These are phyloP conservation scores for Trichomycterus rosablanca DNA, from an alignment of 2,113 vertebrate species.

Conservation along the genomic window DNA sequence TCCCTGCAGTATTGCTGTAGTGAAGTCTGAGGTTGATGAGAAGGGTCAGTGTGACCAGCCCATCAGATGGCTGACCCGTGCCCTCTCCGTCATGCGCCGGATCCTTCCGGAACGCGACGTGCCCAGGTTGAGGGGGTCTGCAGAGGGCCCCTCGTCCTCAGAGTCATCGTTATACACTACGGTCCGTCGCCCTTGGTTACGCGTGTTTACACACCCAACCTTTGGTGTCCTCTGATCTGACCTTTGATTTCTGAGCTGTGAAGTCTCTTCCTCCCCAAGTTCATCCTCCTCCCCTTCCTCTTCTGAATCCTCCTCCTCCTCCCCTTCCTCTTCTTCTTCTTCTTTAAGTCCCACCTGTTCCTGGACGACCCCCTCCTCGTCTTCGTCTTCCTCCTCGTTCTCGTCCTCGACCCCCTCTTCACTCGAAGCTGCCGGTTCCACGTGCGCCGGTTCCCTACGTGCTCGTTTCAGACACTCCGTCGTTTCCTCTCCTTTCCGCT, in stretches of 20 bases:
- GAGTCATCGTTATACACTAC: conserved; percentile 92
- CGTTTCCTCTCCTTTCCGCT: conserved; percentile 59
- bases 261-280: conserved; percentile 46
- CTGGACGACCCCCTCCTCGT: conserved; percentile 65
- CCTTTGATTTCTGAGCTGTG: conserved; percentile 51
- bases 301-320: conserved; percentile 61
- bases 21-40: conserved; percentile 23
- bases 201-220: conserved; percentile 82
- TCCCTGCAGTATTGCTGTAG: conserved; percentile 83
- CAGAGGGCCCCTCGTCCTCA: conserved; percentile 82
- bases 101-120: conserved; percentile 93
- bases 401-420: background rate
- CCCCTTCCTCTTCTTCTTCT: conserved; percentile 51
- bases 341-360: conserved; percentile 54
- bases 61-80: conserved; percentile 98
- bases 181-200: conserved; percentile 92
- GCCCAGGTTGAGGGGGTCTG: conserved; percentile 94
- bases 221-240: conserved; percentile 53
- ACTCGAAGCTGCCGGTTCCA: conserved; percentile 29
- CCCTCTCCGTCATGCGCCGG: conserved; percentile 97
- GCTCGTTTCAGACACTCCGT: conserved; percentile 63
- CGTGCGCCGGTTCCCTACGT: conserved; percentile 55
- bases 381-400: conserved; percentile 60
- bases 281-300: conserved; percentile 58
- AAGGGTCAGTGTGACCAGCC: conserved; percentile 89